These are phyloP conservation scores for Oreonectes daqikongensis DNA, from an alignment of 2,797 vertebrate genomes.

Conservation along the genomic window DNA sequence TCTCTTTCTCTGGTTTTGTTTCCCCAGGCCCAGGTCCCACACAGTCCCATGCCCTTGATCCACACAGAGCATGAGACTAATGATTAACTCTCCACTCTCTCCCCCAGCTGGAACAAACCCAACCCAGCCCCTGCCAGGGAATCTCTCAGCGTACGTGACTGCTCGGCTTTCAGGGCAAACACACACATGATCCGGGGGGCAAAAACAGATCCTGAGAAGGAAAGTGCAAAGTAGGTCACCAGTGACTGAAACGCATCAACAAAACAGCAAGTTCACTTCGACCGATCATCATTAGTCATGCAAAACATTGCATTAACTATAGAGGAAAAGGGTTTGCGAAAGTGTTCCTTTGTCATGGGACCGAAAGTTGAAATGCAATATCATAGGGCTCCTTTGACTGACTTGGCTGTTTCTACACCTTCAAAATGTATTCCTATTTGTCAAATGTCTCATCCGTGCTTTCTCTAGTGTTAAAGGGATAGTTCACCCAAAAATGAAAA, in stretches of 20 bases:
- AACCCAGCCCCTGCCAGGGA: constrained; percentile 71
- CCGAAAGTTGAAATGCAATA: background rate
- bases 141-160: constrained; percentile 72
- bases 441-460: constrained; percentile 6
- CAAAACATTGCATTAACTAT: background rate
- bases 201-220: constrained; percentile 25
- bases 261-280: background rate
- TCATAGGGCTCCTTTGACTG: background rate
- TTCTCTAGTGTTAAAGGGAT: constrained; percentile 34
- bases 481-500: no score
- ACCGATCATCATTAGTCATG: background rate
- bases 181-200: constrained; percentile 24
- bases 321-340: background rate
- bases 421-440: background rate
- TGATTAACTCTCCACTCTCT: constrained; percentile 77
- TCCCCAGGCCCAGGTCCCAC: no score
- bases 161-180: constrained; percentile 35
- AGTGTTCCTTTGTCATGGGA: background rate
- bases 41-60: constrained; percentile 67
- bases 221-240: constrained; percentile 32
- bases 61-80: constrained; percentile 76
- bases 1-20: background rate
- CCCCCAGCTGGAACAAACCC: constrained; percentile 70
- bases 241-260: background rate
- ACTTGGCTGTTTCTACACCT: background rate